Base-by-base conservation (phyloP, 2,797 vertebrate genomes). In the Clarias pachynema region DNA sequence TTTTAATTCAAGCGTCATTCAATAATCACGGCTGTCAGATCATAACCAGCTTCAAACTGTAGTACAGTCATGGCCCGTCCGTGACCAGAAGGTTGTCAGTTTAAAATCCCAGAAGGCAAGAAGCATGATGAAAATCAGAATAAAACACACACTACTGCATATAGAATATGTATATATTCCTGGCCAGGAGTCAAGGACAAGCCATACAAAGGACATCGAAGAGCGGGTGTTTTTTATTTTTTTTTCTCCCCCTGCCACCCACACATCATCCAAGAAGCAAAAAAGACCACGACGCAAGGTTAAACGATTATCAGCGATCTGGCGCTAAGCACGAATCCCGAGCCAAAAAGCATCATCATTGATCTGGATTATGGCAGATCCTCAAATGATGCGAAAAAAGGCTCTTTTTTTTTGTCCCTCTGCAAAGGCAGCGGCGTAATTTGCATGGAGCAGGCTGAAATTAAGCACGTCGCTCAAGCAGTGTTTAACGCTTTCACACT, bases 401-500 rank as follows among this genome's bases (percentile, higher is more conserved):
- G 20, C 20, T 31, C 14, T 20, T 62, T 37, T 37, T 81, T 78
- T 37, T n/a, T 10, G 16, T 18, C 24, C 20, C 7, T 26, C 24
- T 20, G 24, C 31, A 49, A 66, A 68, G 20, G 34, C 53, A 53
- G 49, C 18, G 22, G 40, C 22, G 77, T 81, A 79, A 84, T 84
- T 73, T 56, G 83, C 80, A 62, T 37, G 29, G 40, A 83, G 37
- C 53, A 62, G 60, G 65, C 66, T 68, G 53, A 90, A 88, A 88
- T 87, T 82, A 89, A 84, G 84, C 84, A 83, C 86, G 88, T 86
- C 90, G 86, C 72, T 91, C 87, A 87, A 87, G 72, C 63, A 40
- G 86, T 84, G 62, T 88, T 90, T 87, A 87, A 89, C 66, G 84
- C 72, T 79, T 87, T 88, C 85, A 89, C 88, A 87, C 89, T 87